These are phyloP conservation scores for Cydia strobilella DNA, from an alignment of 1,140 invertebrate genomes.

Conservation along the genomic window DNA sequence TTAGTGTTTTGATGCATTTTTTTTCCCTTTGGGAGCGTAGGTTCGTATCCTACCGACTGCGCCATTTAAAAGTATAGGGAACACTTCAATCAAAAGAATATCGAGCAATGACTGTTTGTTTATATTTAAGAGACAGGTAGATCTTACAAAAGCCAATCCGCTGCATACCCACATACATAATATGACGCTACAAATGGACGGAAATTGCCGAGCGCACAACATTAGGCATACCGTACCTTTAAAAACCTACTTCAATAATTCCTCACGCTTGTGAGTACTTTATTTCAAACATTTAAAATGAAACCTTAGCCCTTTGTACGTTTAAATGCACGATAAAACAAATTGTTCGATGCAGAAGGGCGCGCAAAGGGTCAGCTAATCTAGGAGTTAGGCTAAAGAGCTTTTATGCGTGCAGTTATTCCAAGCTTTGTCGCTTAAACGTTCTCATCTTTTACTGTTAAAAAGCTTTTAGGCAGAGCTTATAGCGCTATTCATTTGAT, in stretches of 20 bases:
- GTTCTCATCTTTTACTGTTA: neutral
- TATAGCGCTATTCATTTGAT: neutral
- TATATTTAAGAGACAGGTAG: too few species aligned
- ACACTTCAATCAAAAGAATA: too few species aligned
- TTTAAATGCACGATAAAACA: neutral
- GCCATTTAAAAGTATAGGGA: too few species aligned
- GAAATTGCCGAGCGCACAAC: neutral
- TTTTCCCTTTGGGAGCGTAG: too few species aligned
- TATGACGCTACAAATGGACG: too few species aligned
- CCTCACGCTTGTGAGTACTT: neutral
- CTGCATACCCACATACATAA: too few species aligned
- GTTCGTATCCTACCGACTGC: too few species aligned
- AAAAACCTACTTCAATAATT: neutral
- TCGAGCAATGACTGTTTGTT: too few species aligned
- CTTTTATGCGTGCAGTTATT: slow-evolving; percentile 4
- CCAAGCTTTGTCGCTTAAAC: neutral
- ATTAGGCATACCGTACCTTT: neutral
- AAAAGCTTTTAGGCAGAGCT: neutral
- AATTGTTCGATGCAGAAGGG: slow-evolving; percentile 3
- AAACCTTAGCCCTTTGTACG: neutral
- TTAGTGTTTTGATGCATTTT: too few species aligned
- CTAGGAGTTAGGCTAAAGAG: slow-evolving; percentile 6
- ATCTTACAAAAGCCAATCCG: too few species aligned
- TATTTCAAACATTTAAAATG: neutral
- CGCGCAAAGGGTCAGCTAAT: neutral